phyloP scores from a whole-genome alignment of 2,113 vertebrate genomes.

The Dasypus novemcinctus region DNA sequence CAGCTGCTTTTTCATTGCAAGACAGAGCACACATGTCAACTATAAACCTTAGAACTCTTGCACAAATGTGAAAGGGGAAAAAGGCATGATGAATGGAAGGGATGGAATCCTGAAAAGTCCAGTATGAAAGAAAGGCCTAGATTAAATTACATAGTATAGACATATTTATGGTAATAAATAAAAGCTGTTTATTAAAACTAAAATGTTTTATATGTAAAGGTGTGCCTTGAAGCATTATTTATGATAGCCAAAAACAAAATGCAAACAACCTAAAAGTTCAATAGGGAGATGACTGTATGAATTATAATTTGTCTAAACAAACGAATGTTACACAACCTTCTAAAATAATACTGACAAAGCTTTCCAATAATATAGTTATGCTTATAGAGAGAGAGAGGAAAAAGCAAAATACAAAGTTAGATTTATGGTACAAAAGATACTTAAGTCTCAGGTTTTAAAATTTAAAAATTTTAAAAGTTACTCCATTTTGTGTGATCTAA shows the following conservation, averaged over 20 bases:
- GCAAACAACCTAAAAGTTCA: not conserved
- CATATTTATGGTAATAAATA: not conserved
- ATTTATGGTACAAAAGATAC: conserved; percentile 5
- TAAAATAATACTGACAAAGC: not conserved
- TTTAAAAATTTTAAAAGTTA: not conserved
- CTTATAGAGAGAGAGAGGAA: not conserved
- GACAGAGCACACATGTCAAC: not conserved
- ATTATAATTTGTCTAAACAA: not conserved
- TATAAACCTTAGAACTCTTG: not conserved
- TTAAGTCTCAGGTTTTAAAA: not conserved
- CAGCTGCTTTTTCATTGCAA: not conserved
- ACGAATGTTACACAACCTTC: not conserved
- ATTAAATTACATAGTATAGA: not conserved
- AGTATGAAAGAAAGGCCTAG: not conserved
- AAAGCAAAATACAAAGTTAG: not conserved
- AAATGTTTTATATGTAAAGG: not conserved
- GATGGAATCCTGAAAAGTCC: not conserved
- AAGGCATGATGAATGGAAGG: not conserved
- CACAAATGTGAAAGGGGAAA: not conserved
- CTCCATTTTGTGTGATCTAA: no score
- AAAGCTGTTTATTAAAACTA: not conserved
- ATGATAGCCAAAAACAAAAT: not conserved
- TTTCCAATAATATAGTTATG: not conserved
- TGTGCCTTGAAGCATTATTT: not conserved
- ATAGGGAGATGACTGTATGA: not conserved